Conservation (phyloP, 2,797 vertebrate genomes). For the Ciconia nigra region DNA sequence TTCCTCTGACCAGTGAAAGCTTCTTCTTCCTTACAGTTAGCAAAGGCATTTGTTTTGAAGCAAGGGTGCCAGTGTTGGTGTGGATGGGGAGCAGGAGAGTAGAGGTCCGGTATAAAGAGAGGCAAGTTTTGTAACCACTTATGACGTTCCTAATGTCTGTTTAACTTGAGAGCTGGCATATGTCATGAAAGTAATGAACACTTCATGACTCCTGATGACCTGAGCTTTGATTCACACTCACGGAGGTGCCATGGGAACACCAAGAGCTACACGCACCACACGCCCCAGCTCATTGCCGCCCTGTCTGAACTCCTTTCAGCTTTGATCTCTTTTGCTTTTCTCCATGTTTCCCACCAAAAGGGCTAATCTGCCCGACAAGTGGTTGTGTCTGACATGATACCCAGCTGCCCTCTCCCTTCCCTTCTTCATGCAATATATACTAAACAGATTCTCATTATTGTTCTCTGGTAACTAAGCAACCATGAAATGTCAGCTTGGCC, state of each 20-base stretch:
- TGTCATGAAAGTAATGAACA: background rate
- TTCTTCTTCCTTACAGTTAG: background rate
- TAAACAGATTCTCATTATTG: constrained; percentile 64
- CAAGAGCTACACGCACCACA: background rate
- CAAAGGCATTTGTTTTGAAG: background rate
- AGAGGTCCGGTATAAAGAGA: background rate
- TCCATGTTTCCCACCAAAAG: background rate
- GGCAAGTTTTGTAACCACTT: background rate
- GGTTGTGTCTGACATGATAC: constrained; percentile 14
- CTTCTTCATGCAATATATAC: constrained; percentile 4
- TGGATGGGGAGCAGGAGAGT: background rate
- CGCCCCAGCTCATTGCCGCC: background rate
- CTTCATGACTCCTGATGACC: background rate
- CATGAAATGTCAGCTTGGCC: constrained; percentile 49
- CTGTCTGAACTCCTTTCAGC: background rate
- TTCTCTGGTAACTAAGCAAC: constrained; percentile 68
- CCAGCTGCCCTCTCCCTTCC: background rate
- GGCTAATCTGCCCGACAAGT: background rate
- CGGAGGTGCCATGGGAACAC: background rate
- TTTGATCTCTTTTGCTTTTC: background rate
- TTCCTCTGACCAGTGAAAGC: background rate
- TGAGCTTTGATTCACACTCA: background rate
- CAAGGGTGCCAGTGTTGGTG: background rate
- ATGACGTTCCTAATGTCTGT: background rate
- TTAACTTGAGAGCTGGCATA: background rate